phyloP scores from a whole-genome alignment of 1,140 invertebrate genomes.

The Euura saliciscinereae region DNA sequence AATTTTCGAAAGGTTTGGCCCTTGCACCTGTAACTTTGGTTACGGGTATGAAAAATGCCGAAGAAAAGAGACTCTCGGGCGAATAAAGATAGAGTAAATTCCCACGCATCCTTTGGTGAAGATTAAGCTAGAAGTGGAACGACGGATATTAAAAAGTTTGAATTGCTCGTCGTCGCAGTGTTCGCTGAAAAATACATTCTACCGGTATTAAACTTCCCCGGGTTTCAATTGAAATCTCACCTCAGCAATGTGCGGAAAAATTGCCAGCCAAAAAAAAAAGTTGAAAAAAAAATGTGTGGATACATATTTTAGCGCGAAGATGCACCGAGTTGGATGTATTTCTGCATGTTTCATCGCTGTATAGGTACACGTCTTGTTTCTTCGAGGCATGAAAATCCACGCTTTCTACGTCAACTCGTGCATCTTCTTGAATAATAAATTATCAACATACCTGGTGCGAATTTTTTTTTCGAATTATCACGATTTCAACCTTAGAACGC shows the following conservation, averaged over 20 bases:
- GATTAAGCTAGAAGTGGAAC: slow-evolving; percentile 7
- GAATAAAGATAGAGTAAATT: slow-evolving; percentile 1
- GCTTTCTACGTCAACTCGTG: too few relatives aligned
- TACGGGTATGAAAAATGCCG: background rate
- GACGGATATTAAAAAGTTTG: slow-evolving; percentile 5
- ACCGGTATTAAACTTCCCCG: background rate
- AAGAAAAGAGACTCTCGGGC: background rate
- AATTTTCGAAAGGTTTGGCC: background rate
- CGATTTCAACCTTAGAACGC: too few relatives aligned
- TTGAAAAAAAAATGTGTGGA: too few relatives aligned
- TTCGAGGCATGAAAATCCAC: too few relatives aligned
- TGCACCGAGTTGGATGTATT: too few relatives aligned
- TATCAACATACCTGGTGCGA: too few relatives aligned
- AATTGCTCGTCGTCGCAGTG: background rate
- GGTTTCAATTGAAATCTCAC: slow-evolving; percentile 1
- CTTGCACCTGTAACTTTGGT: background rate
- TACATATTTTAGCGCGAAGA: too few relatives aligned
- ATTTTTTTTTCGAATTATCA: too few relatives aligned
- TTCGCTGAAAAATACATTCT: slow-evolving; percentile 3
- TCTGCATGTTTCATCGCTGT: too few relatives aligned
- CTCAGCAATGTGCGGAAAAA: background rate
- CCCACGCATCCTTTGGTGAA: background rate
- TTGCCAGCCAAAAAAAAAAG: too few relatives aligned
- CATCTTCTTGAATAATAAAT: too few relatives aligned
- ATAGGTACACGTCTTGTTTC: too few relatives aligned